phyloP scores from a whole-genome alignment of 2,113 vertebrate genomes.

The Elachura formosa region DNA sequence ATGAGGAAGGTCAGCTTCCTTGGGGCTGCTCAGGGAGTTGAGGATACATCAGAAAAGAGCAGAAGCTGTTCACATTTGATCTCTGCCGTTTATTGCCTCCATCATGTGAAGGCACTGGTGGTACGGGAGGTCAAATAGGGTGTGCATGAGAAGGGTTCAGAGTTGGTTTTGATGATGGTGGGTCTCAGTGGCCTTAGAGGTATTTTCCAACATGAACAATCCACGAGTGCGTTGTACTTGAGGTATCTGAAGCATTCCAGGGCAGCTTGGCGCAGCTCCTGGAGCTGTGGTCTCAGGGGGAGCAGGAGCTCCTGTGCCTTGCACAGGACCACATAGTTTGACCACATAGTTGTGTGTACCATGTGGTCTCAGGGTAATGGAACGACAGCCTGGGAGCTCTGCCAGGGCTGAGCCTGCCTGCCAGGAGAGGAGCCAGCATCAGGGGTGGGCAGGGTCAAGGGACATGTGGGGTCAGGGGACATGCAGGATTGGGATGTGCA shows the following conservation, averaged over 20 bases:
- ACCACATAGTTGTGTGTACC: no score
- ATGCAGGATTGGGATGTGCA: background rate
- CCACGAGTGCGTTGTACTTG: background rate
- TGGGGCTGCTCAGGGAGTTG: background rate
- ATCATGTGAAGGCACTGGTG: background rate
- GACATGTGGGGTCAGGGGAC: background rate
- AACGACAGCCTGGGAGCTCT: background rate
- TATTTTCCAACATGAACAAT: background rate
- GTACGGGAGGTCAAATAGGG: background rate
- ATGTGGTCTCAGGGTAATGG: background rate
- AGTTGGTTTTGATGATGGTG: background rate
- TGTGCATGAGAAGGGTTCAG: background rate
- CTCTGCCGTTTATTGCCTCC: background rate
- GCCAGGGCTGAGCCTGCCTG: background rate
- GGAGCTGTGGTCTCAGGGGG: background rate
- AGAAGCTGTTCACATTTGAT: background rate
- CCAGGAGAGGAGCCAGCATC: background rate
- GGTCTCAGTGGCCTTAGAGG: background rate
- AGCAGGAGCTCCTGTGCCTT: background rate
- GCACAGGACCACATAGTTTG: no score
- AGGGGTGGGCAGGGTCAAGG: background rate
- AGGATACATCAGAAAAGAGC: background rate
- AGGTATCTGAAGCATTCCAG: background rate
- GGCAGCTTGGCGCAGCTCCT: background rate
- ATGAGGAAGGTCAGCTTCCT: background rate